Percentiles rank a stretch among this genome's conserved stretches.
Conservation (phyloP, 2,113 vertebrate genomes). For the Strigops habroptila region DNA sequence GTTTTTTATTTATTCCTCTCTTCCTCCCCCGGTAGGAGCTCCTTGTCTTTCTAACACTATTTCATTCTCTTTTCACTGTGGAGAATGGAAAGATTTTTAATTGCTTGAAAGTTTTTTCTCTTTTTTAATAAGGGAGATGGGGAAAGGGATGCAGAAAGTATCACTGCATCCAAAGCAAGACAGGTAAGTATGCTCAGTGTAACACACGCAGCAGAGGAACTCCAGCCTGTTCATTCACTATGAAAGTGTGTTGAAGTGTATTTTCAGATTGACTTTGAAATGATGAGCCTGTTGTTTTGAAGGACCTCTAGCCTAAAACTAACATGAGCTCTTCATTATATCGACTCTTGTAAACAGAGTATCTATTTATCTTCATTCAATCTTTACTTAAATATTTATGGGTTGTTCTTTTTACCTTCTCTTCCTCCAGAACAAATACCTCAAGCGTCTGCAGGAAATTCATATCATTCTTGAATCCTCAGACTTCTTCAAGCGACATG, state of each 20-base stretch:
- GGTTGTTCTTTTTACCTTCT: neutral
- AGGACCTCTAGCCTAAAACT: neutral
- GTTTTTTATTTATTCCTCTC: neutral
- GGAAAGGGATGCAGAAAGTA: neutral
- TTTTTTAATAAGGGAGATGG: neutral
- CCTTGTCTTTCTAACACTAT: neutral
- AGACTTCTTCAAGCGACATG: constrained; percentile 90
- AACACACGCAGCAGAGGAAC: neutral
- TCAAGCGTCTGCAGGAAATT: constrained; percentile 88
- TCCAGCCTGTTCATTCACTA: neutral
- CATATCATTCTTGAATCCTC: constrained; percentile 84
- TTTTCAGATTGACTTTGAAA: neutral
- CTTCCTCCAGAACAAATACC: constrained; percentile 83
- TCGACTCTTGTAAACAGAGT: neutral
- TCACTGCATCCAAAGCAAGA: neutral
- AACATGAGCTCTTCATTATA: neutral
- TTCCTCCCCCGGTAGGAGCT: neutral
- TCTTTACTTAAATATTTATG: neutral
- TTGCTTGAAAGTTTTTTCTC: neutral
- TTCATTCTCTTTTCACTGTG: neutral
- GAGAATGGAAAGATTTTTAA: neutral
- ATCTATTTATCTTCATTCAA: neutral
- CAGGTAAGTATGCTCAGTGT: neutral
- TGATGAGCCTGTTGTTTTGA: neutral
- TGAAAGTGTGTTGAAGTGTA: neutral